Conservation (phyloP, 2,888 invertebrate species). For the Amaurobius ferox region DNA sequence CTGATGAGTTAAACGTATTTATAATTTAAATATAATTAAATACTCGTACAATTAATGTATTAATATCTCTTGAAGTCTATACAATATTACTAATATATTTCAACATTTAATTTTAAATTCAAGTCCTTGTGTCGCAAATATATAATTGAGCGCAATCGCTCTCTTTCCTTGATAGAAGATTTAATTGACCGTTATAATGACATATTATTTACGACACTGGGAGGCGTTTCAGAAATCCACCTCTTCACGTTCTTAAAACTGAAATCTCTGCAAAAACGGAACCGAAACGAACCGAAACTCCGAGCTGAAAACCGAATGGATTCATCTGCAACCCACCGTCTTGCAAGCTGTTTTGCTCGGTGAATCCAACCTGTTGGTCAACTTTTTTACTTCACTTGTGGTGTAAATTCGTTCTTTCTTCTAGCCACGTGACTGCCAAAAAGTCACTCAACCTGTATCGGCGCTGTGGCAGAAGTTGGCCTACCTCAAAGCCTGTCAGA, state of each 20-base stretch:
- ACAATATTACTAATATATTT: too few species aligned
- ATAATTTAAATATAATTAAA: too few species aligned
- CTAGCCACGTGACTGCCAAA: constrained; percentile 51
- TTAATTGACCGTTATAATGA: too few species aligned
- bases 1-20: too few species aligned
- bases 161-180: too few species aligned
- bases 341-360: constrained; percentile 42
- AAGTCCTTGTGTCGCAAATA: too few species aligned
- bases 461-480: constrained; percentile 41
- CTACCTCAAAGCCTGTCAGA: constrained; percentile 31
- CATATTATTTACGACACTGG: too few species aligned
- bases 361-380: constrained; percentile 58
- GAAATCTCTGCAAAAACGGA: neutral
- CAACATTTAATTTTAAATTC: too few species aligned
- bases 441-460: constrained; percentile 64
- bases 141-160: too few species aligned
- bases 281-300: constrained; percentile 18
- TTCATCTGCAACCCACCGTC: constrained; percentile 31
- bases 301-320: constrained; percentile 15
- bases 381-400: constrained; percentile 43
- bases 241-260: neutral
- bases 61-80: too few species aligned
- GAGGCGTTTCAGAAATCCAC: too few species aligned
- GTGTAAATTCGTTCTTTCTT: constrained; percentile 34
- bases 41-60: too few species aligned